Base-by-base conservation (phyloP, 2,888 invertebrate genomes). In the Troides oblongomaculatus region DNA sequence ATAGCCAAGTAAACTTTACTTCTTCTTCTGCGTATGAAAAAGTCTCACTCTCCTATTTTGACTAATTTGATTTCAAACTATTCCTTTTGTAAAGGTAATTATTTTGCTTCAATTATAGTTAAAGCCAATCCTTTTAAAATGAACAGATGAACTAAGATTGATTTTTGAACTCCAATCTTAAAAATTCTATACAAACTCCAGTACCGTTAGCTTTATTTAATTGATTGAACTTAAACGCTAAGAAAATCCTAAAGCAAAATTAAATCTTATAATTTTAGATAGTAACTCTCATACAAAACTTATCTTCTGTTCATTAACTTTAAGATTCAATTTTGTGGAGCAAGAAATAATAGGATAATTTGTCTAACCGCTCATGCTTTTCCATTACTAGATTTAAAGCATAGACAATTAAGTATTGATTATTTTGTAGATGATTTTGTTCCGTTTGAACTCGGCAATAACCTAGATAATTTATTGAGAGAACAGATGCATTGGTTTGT, bases 401-500 rank as follows among this genome's bases (percentile, higher is more conserved):
- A 72, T 75, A 78, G 78, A 83, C 84, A 85, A 85, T 87, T 86
- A 87, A 83, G 78, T 81, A 80, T 82, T 81, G 84, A 85, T 86
- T 84, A 84, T 66, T 78, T 75, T 74, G 74, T 77, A 77, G 78
- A 77, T 79, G 80, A 60, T 61, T 53, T 60, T 23, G 76, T 81
- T 78, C 80, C 82, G 83, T 86, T 81, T 77, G 81, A 81, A 78
- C 79, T 81, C 78, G 83, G 84, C 81, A 82, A 84, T 87, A 81
- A 84, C 72, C 21, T 21, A 72, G 78, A 77, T 72, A 73, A 74
- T 75, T 69, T 71, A 61, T 25, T 64, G 46, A 53, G 53, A 30
- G 69, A 60, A 30, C 36, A 23, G 64, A 56, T 23, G 59, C 58
- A 58, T 59, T 17, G n/a, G 59, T 46, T 65, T 57, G 59, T 46